phyloP scores from a whole-genome alignment of 2,888 invertebrate species.

The Parnassius mnemosyne region DNA sequence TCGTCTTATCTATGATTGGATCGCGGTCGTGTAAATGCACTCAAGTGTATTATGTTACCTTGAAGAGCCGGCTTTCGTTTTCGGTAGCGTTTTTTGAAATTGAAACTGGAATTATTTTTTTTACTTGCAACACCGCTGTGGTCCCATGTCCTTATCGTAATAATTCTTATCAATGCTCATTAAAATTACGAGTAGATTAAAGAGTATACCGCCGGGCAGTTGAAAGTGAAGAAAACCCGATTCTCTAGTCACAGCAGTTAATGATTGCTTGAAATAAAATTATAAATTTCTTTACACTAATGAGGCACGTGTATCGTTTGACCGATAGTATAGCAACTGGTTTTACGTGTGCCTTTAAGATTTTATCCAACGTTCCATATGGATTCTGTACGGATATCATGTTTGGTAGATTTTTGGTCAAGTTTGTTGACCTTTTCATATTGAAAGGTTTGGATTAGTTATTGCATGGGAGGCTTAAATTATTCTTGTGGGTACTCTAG shows the following conservation, averaged over 20 bases:
- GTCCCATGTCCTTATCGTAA: constrained; percentile 16
- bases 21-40: constrained; percentile 75
- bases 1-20: constrained; percentile 77
- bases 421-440: no score
- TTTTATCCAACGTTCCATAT: constrained; percentile 7
- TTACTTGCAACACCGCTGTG: constrained; percentile 21
- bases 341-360: constrained; percentile 11
- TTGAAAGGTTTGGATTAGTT: no score
- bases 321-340: constrained; percentile 13
- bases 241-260: not conserved
- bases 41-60: constrained; percentile 70
- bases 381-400: constrained; percentile 1
- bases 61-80: constrained; percentile 58
- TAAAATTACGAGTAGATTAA: constrained; percentile 7
- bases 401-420: not conserved
- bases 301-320: constrained; percentile 6
- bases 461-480: no score
- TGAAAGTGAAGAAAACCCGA: constrained; percentile 9
- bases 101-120: constrained; percentile 38
- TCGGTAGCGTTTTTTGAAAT: constrained; percentile 69
- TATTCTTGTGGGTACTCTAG: no score
- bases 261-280: constrained; percentile 8
- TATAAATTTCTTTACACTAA: constrained; percentile 9
- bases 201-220: constrained; percentile 3
- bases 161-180: constrained; percentile 15